phyloP scores from a whole-genome alignment of 2,888 invertebrate species.

The Eupithecia vulgata region DNA sequence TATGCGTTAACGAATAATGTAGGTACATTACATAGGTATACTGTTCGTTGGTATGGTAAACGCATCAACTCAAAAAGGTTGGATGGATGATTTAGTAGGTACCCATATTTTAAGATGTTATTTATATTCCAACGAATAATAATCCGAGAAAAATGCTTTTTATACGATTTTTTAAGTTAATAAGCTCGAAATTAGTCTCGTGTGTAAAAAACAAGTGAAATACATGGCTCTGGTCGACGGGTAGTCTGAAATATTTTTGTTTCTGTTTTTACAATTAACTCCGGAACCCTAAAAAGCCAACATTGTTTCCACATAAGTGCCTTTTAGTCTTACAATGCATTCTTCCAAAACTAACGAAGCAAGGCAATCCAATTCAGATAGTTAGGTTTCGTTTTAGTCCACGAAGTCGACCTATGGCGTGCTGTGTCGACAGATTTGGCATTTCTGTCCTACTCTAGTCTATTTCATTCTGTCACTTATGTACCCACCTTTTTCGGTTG shows the following conservation, averaged over 20 bases:
- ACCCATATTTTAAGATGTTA: too few relatives aligned
- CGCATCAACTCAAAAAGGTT: too few relatives aligned
- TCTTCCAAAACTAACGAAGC: constrained; percentile 5
- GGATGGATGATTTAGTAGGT: too few relatives aligned
- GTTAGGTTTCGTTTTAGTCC: neutral
- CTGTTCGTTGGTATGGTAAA: too few relatives aligned
- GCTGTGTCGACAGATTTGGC: neutral
- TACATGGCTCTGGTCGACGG: neutral
- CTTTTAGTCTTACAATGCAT: neutral
- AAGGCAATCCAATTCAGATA: neutral
- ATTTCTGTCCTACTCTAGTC: neutral
- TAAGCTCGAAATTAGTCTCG: too few relatives aligned
- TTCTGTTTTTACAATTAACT: neutral
- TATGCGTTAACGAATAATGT: too few relatives aligned
- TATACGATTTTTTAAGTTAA: too few relatives aligned
- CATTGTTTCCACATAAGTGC: neutral
- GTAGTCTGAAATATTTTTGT: neutral
- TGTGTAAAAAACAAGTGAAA: too few relatives aligned
- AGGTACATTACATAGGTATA: too few relatives aligned
- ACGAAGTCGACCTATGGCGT: neutral
- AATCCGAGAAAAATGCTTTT: too few relatives aligned
- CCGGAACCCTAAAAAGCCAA: neutral
- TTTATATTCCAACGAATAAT: too few relatives aligned
- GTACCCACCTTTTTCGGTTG: too few relatives aligned
- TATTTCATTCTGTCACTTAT: neutral